Base-by-base conservation (phyloP, 2,797 vertebrate genomes). In the Dermochelys coriacea region DNA sequence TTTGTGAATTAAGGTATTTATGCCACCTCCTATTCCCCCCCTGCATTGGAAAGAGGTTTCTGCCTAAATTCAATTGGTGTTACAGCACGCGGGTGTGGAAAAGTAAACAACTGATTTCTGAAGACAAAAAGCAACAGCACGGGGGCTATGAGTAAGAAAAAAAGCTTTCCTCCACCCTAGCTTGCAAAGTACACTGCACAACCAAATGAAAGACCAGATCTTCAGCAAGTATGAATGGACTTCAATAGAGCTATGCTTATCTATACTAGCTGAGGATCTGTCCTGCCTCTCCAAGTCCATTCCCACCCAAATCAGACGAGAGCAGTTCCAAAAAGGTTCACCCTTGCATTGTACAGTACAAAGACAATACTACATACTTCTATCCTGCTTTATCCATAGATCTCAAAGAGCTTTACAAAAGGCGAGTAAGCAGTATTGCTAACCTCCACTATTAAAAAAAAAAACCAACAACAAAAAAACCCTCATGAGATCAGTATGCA, bases 181-280 rank as follows among this genome's bases (percentile, higher is more conserved):
- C 50, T 52, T 52, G 8, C 52, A 34, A 29, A 47, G 57, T 19
- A 79, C 4, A 31, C 27, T 0, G 50, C 29, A 47, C 54, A 2
- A 1, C 8, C 16, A 31, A 71, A 75, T 1, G 7, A 34, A 52
- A 4, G 0, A 34, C n/a, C 51, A 5, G 1, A 0, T 4, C 80
- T 68, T 1, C 1, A 4, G 47, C 9, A n/a, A 49, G 77, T 14
- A 80, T 29, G 41, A 75, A 47, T 41, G 29, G 37, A 68, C 5
- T 85, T 47, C n/a, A 3, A 0, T 2, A 27, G 10, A 71, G 82
- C 84, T 12, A 5, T 0, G 59, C 31, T 91, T 54, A 54, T 92
- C 86, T 52, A 64, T 59, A 86, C 5, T 54, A 57, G 50, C 0
- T 3, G 9, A 64, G 54, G 57, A 31, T 88, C 55, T 41, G 47